Base-by-base conservation (phyloP, 2,888 invertebrate species). In the Cetonia aurata region DNA sequence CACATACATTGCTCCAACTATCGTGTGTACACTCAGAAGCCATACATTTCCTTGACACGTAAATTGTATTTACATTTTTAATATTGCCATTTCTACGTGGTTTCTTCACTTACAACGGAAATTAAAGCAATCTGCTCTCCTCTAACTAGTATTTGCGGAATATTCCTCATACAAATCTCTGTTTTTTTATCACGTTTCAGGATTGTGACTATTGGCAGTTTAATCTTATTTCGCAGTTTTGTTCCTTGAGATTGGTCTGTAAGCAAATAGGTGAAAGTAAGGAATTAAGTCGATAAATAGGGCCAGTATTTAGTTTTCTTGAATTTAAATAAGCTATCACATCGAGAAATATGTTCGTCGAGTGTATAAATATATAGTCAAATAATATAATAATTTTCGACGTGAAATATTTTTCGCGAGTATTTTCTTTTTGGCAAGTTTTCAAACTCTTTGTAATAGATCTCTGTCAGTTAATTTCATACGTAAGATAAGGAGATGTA, bases 71-170 rank as follows among this genome's bases (percentile, higher is more conserved):
- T 25, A 25, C 25, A 6, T 44, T 44, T 44, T 44, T 13, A 44
- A 44, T 44, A 44, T 44, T n/a, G 10, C 13, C 1, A 6, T 44
- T 44, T 4, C 10, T 3, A 15, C 50, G n/a, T 15, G 10, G 13
- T 17, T n/a, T 25, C n/a, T 53, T 2, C 13, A 8, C 9, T 15
- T 13, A 8, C 48, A 48, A 62, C 13, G 13, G 62, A 62, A 42
- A 62, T 50, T 33, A 91, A 80, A 37, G 89, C 92, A 48, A 95
- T 86, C 79, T 95, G 93, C 80, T 94, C 94, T 0, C 95, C 95
- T 53, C 94, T 87, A 67, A 94, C 84, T 83, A 94, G 79, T 77
- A 94, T 78, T 83, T 93, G 92, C 0, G 90, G 87, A 15, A 93
- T 83, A 76, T 89, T 87, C 48, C 94, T 87, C 44, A 88, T 88